phyloP scores from a whole-genome alignment of 2,797 vertebrate species.

The Betta splendens region DNA sequence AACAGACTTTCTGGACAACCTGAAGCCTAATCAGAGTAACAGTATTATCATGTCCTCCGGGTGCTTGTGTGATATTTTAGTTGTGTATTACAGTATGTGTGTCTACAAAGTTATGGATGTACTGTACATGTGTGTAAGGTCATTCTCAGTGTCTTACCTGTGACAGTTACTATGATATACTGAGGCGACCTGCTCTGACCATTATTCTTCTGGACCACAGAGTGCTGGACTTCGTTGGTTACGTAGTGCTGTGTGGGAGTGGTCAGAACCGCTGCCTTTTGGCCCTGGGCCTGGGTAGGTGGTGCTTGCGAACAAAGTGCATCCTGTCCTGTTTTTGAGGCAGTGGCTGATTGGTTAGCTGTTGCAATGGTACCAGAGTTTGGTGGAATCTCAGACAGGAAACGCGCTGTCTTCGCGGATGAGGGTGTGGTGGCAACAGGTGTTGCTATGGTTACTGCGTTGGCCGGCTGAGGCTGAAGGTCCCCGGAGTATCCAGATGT shows the following conservation, averaged over 20 bases:
- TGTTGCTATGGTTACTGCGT: constrained; percentile 75
- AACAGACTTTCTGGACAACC: not conserved
- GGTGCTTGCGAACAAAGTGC: constrained; percentile 74
- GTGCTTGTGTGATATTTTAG: not conserved
- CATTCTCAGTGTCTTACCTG: constrained; percentile 80
- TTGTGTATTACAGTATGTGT: not conserved
- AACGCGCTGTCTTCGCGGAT: constrained; percentile 77
- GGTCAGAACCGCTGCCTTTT: constrained; percentile 70
- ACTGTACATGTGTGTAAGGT: not conserved
- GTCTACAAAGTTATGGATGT: not conserved
- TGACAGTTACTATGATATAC: constrained; percentile 92
- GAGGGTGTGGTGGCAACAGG: constrained; percentile 77
- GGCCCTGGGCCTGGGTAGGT: constrained; percentile 67
- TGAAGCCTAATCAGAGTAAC: constrained; percentile 2
- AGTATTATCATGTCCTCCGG: constrained; percentile 1
- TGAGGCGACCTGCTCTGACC: constrained; percentile 82
- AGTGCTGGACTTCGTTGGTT: constrained; percentile 77
- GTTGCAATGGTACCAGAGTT: constrained; percentile 65
- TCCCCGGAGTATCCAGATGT: constrained; percentile 89
- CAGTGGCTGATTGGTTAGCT: constrained; percentile 54
- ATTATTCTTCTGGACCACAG: constrained; percentile 73
- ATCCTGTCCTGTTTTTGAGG: constrained; percentile 73
- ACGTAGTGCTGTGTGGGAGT: constrained; percentile 82
- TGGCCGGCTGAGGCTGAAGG: constrained; percentile 86
- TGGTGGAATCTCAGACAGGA: constrained; percentile 83